Evolutionary conservation across 1,140 invertebrate genomes (phyloP).

Genomic region (Panagrolaimus sp.): DNA sequence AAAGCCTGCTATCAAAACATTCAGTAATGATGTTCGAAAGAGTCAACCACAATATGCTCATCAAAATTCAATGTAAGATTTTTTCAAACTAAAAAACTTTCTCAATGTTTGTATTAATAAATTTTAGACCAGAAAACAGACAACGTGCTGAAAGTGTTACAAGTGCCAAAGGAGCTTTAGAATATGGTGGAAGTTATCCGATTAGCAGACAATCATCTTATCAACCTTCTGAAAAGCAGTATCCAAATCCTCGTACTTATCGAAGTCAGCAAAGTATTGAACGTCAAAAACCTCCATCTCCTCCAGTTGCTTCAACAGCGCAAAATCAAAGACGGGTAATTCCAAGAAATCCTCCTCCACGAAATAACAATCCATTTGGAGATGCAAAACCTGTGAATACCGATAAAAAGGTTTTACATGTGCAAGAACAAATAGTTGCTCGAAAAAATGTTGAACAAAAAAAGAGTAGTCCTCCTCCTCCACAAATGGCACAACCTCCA

Average conservation of each 20-base stretch:
- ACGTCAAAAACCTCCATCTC: not conserved
- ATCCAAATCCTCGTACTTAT: not conserved
- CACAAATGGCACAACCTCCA: not conserved
- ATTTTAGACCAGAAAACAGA: not conserved
- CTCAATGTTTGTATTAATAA: too few relatives aligned
- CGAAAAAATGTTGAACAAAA: not conserved
- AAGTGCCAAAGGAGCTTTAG: not conserved
- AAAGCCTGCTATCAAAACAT: not conserved
- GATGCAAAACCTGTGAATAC: constrained; percentile 27
- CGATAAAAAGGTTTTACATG: not conserved
- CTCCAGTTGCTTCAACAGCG: not conserved
- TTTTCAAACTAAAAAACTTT: too few relatives aligned
- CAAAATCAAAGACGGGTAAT: not conserved
- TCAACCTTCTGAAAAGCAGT: not conserved
- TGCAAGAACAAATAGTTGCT: constrained; percentile 15
- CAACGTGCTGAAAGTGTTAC: not conserved
- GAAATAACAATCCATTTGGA: constrained; percentile 22
- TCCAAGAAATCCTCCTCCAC: not conserved
- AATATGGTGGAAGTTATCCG: not conserved
- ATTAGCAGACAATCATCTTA: constrained; percentile 1
- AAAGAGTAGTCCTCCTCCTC: not conserved
- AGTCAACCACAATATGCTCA: not conserved
- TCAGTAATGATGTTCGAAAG: not conserved
- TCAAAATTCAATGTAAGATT: too few relatives aligned
- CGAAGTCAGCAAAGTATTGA: not conserved